Evolutionary conservation across 2,113 vertebrate species (phyloP).

Genomic region (Passer domesticus): DNA sequence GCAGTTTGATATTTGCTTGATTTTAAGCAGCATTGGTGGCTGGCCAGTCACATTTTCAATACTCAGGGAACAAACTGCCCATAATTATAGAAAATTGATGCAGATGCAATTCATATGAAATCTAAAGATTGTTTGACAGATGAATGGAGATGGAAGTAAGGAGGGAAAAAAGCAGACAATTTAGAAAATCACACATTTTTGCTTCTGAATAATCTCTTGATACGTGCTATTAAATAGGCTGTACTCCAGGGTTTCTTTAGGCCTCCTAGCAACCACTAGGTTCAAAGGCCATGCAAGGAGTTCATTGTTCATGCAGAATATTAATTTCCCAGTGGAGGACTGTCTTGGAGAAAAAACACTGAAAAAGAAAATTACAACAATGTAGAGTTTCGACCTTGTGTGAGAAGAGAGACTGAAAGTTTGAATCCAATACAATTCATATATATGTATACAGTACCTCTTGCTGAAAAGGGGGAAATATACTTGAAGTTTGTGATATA

Average conservation of each 20-base stretch:
- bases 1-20: conserved; percentile 31
- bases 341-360: conserved; percentile 15
- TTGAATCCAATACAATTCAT: not conserved
- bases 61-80: conserved; percentile 15
- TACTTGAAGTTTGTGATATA: not conserved
- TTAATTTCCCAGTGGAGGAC: conserved; percentile 65
- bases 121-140: conserved; percentile 11
- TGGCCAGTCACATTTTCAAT: conserved; percentile 14
- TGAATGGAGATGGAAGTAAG: conserved; percentile 28
- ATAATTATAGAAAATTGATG: conserved; percentile 43
- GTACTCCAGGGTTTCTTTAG: conserved; percentile 63
- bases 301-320: conserved; percentile 70
- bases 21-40: conserved; percentile 12
- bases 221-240: conserved; percentile 49
- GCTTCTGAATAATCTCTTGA: conserved; percentile 51
- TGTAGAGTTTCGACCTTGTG: not conserved
- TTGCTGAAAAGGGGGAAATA: not conserved
- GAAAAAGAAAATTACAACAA: conserved; percentile 39
- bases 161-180: not conserved
- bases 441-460: not conserved
- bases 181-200: conserved; percentile 44
- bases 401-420: conserved; percentile 3
- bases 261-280: conserved; percentile 73
- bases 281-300: conserved; percentile 71
- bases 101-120: not conserved